Conservation (phyloP, 37 sponge, comb jelly and placozoan species). For the Crambe crambe region DNA sequence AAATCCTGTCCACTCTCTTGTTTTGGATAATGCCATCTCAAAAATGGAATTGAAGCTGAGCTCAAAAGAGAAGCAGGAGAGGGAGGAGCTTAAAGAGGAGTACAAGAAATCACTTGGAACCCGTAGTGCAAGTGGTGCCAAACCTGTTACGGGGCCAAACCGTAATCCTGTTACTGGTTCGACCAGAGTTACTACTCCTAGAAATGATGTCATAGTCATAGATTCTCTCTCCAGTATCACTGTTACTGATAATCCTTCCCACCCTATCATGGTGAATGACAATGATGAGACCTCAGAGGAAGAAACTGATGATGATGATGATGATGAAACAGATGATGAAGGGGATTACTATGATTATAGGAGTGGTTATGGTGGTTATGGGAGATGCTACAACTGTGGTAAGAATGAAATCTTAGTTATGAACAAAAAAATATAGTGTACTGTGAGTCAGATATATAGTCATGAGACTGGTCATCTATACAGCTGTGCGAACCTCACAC, state of each 20-base stretch:
- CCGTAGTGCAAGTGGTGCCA: background rate
- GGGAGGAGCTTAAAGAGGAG: conserved; percentile 1
- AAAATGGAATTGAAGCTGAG: conserved; percentile 48
- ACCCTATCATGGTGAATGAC: background rate
- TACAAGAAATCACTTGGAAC: background rate
- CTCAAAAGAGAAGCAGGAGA: conserved; percentile 15
- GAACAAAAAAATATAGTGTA: background rate
- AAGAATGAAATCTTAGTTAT: background rate
- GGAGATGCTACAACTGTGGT: conserved; percentile 49
- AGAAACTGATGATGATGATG: background rate
- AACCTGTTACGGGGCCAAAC: background rate
- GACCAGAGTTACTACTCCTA: too few species aligned
- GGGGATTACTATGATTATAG: conserved; percentile 3
- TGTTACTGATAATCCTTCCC: too few species aligned
- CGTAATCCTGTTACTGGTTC: background rate
- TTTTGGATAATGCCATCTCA: conserved; percentile 55
- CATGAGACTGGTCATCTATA: background rate
- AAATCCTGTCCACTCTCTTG: conserved; percentile 44
- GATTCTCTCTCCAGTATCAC: too few species aligned
- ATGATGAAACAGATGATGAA: conserved; percentile 4
- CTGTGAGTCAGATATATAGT: conserved; percentile 3
- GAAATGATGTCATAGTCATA: too few species aligned
- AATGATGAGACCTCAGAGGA: background rate
- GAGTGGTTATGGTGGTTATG: conserved; percentile 39
- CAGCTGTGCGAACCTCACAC: too few species aligned